A percentile compares a stretch with the other conserved stretches of the same genome.
Evolutionary conservation across 2,888 invertebrate species (phyloP).

Genomic region (Onthophagus sagittarius): DNA sequence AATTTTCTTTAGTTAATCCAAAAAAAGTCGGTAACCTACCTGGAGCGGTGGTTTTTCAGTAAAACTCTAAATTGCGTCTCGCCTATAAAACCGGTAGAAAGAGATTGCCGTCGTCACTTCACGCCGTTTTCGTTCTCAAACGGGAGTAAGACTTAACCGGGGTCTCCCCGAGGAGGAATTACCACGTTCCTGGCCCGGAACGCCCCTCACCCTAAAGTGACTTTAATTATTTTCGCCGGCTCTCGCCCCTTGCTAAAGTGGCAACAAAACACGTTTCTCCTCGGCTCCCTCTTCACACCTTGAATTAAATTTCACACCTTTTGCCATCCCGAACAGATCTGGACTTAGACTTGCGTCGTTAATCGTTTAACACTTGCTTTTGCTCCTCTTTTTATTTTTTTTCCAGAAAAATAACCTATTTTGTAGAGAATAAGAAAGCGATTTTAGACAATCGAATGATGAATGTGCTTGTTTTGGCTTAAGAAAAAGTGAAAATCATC

Average conservation of each 20-base stretch:
- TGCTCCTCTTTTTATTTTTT: background rate
- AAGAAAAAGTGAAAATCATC: background rate
- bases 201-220: conserved; percentile 3
- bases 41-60: conserved; percentile 33
- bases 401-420: background rate
- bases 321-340: background rate
- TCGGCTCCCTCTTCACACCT: background rate
- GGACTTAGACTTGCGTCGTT: background rate
- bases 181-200: background rate
- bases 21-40: background rate
- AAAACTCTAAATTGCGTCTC: background rate
- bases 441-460: background rate
- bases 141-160: background rate
- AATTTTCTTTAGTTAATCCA: background rate
- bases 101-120: background rate
- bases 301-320: background rate
- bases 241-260: background rate
- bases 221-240: conserved; percentile 10
- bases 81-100: background rate
- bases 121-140: background rate
- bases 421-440: background rate
- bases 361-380: background rate
- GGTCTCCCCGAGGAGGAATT: background rate
- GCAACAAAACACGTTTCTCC: background rate
- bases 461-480: background rate